A percentile compares a stretch with the other conserved stretches of the same genome.
phyloP scores from a whole-genome alignment of 1,140 invertebrate genomes.

The Nautilus pompilius region DNA sequence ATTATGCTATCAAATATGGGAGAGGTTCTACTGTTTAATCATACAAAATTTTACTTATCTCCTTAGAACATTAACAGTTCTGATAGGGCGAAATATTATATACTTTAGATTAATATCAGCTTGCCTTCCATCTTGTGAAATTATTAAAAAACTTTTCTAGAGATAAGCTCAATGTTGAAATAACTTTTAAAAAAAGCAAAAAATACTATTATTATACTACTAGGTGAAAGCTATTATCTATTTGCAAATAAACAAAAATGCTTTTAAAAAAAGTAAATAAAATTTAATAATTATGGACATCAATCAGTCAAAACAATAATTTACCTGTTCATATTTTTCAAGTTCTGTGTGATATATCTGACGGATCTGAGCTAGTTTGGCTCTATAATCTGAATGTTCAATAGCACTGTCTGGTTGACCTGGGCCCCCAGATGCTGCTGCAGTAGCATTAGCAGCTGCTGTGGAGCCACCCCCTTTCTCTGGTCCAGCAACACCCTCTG shows the following conservation, averaged over 20 bases:
- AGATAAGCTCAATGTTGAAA: too few species aligned
- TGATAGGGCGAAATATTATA: not conserved
- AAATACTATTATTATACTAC: too few species aligned
- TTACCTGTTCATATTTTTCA: slow-evolving; percentile 96
- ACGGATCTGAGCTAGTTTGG: slow-evolving; percentile 97
- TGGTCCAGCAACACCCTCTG: slow-evolving; percentile 96
- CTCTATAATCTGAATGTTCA: slow-evolving; percentile 98
- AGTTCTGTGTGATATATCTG: slow-evolving; percentile 99
- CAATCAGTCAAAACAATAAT: too few species aligned
- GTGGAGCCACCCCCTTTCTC: slow-evolving; percentile 93
- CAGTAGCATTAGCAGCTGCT: slow-evolving; percentile 86
- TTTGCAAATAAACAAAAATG: too few species aligned
- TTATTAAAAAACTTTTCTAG: not conserved
- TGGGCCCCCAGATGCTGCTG: slow-evolving; percentile 72
- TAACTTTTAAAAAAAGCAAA: too few species aligned
- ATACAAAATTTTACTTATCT: too few species aligned
- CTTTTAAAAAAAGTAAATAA: too few species aligned
- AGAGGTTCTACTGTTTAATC: too few species aligned
- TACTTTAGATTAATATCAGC: not conserved
- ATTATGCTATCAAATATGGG: too few species aligned
- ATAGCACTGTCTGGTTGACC: slow-evolving; percentile 77
- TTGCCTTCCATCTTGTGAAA: not conserved
- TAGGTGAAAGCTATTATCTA: too few species aligned
- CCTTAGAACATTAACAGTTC: too few species aligned
- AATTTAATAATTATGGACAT: slow-evolving; percentile 1